Evolutionary conservation across 1,140 invertebrate species (phyloP).

Genomic region (Lycorma delicatula): DNA sequence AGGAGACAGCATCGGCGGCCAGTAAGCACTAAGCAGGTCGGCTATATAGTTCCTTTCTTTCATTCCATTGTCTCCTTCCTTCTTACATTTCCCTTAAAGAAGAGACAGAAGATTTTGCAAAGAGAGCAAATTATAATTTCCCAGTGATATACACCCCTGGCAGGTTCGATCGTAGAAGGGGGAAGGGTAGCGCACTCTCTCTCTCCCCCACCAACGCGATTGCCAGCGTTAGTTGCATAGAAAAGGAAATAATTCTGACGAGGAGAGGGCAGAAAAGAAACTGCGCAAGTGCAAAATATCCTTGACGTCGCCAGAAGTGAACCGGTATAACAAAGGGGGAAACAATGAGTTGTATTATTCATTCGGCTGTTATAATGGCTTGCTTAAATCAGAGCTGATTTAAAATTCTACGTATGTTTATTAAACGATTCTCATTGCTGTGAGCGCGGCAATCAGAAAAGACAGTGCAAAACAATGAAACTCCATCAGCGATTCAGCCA

Average conservation of each 20-base stretch:
- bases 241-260: conserved; percentile 4
- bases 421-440: conserved; percentile 1
- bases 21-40: too few relatives aligned
- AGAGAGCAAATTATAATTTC: conserved; percentile 6
- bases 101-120: conserved; percentile 2
- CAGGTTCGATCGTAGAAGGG: conserved; percentile 1
- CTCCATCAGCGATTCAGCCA: too few relatives aligned
- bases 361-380: neutral
- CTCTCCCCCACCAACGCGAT: neutral
- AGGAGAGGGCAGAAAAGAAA: neutral
- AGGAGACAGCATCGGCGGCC: too few relatives aligned
- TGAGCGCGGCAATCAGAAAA: too few relatives aligned
- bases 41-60: neutral
- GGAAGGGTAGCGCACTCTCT: neutral
- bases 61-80: neutral
- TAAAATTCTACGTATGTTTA: conserved; percentile 6
- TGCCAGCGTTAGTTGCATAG: neutral
- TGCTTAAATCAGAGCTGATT: conserved; percentile 1
- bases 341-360: neutral
- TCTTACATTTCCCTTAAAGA: neutral
- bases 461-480: too few relatives aligned
- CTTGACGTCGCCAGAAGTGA: conserved; percentile 1
- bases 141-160: conserved; percentile 6
- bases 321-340: conserved; percentile 3
- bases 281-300: conserved; percentile 6